Evolutionary conservation across 1,140 invertebrate species (phyloP).

Genomic region (Vollenhovia emeryi): DNA sequence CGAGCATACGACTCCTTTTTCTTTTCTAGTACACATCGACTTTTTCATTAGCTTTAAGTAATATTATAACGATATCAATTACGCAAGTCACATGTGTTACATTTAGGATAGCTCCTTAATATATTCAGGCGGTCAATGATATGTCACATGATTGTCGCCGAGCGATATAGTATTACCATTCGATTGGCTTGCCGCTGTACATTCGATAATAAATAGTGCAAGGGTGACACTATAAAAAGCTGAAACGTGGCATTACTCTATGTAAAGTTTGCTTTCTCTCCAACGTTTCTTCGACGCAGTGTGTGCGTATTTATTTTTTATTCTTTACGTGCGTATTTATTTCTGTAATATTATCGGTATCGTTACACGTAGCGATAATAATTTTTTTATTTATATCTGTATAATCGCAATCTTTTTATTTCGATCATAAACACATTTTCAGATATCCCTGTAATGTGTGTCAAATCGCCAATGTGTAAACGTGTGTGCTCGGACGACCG

Average conservation of each 20-base stretch:
- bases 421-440: not conserved
- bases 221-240: not conserved
- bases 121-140: slow-evolving; percentile 25
- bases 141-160: not conserved
- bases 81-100: not conserved
- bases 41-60: slow-evolving; percentile 16
- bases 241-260: slow-evolving; percentile 9
- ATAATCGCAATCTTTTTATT: slow-evolving; percentile 13
- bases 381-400: slow-evolving; percentile 9
- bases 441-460: not conserved
- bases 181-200: slow-evolving; percentile 17
- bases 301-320: not conserved
- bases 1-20: slow-evolving; percentile 39
- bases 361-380: not conserved
- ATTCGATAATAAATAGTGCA: slow-evolving; percentile 38
- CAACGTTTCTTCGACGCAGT: not conserved
- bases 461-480: not conserved
- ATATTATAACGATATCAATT: not conserved
- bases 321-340: slow-evolving; percentile 14
- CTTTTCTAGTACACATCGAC: slow-evolving; percentile 61
- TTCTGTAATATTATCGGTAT: not conserved
- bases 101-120: slow-evolving; percentile 42
- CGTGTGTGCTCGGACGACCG: too few relatives aligned
- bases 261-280: not conserved
- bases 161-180: slow-evolving; percentile 42